Percentiles rank a stretch among this genome's conserved stretches.
Conservation (phyloP, 2,797 vertebrate species). For the Paramormyrops hopkinsi region DNA sequence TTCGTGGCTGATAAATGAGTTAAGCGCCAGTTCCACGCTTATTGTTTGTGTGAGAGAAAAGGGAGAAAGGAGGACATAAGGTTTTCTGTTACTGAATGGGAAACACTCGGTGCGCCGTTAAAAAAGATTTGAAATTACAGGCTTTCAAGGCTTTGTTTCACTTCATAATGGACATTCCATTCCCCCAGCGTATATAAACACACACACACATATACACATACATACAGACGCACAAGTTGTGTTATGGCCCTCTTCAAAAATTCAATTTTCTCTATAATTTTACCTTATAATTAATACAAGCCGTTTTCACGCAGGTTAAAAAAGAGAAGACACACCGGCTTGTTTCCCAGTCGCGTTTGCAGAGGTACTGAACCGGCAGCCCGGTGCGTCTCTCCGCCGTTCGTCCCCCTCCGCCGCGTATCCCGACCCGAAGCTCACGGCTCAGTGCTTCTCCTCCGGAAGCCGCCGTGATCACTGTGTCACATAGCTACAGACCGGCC, state of each 20-base stretch:
- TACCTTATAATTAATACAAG: neutral
- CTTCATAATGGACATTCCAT: neutral
- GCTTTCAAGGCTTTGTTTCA: neutral
- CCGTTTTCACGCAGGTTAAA: neutral
- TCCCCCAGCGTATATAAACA: neutral
- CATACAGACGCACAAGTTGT: neutral
- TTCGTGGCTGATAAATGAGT: conserved; percentile 37
- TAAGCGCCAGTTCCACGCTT: conserved; percentile 24
- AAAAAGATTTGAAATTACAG: neutral
- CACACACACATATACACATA: neutral
- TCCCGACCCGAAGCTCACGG: conserved; percentile 17
- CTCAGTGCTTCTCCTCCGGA: neutral
- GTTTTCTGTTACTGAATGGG: neutral
- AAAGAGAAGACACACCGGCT: neutral
- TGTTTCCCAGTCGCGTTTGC: neutral
- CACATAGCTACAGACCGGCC: conserved; percentile 4
- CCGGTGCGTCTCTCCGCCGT: neutral
- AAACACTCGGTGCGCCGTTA: neutral
- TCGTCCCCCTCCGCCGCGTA: neutral
- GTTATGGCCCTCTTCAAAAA: neutral
- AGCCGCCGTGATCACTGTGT: neutral
- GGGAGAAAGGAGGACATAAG: neutral
- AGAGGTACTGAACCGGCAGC: neutral
- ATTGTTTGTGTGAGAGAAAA: neutral
- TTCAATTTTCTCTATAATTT: neutral